Evolutionary conservation across 2,888 invertebrate genomes (phyloP), one percentile per base, ranked within the genome.

Genomic region (Drosophila fulvimacula): DNA sequence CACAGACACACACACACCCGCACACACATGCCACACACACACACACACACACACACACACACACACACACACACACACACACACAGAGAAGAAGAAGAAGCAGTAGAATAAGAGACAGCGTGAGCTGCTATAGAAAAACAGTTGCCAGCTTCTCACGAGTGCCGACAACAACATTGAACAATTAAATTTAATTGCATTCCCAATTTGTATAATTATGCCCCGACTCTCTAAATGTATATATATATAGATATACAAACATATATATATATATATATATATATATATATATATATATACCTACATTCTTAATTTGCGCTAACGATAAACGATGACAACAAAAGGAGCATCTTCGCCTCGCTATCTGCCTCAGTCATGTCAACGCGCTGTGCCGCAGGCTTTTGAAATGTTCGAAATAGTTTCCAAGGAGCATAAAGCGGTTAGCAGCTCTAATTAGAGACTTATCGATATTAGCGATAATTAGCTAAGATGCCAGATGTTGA

Each of bases 141-240:
- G 69, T 76, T 76, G 76, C 53, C 66, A 65, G 52, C 69, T 76
- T 76, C 77, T 77, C 74, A 79, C 76, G 76, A 83, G 84, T 84
- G 82, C 69, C 65, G 78, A 73, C 71, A 82, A 79, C 85, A 79
- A 79, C 85, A 79, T 77, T 81, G 79, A 86, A 83, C 83, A 83
- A 83, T 83, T 83, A 88, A 88, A 88, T 89, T 88, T 88, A 88
- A 88, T 88, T 89, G 88, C 88, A 89, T 80, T 88, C 82, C 88
- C 89, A 89, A 88, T 88, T 88, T 88, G 89, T 89, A 88, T 88
- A 89, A 88, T 88, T 88, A 88, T 88, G 86, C 75, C 80, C 67
- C 76, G 79, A 65, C 74, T 75, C 79, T 81, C 87, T 81, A 88
- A 82, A 88, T 82, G n/a, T 10, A 36, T 38, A 48, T 21, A 21